Conservation (phyloP, 2,113 vertebrate genomes). For the Coreoperca whiteheadi region DNA sequence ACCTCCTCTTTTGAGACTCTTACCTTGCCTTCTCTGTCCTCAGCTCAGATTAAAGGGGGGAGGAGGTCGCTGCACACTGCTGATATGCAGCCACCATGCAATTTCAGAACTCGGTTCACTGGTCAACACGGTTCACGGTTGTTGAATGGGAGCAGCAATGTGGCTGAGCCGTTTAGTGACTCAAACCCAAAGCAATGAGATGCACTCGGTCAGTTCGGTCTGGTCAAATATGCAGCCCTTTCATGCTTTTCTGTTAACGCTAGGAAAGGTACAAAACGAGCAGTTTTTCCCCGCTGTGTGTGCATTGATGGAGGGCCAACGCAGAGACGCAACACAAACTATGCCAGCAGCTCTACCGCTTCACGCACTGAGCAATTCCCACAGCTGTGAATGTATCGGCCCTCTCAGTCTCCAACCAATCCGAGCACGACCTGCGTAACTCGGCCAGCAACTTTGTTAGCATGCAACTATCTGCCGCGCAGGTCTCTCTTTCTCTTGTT, state of each 20-base stretch:
- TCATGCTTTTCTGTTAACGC: not conserved
- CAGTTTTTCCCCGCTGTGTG: conserved; percentile 7
- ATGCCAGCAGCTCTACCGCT: conserved; percentile 62
- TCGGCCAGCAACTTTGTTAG: conserved; percentile 37
- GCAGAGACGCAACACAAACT: conserved; percentile 38
- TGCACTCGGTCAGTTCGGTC: not conserved
- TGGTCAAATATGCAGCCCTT: conserved; percentile 55
- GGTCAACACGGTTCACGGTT: conserved; percentile 5
- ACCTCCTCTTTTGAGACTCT: conserved; percentile 26
- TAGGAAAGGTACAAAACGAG: conserved; percentile 5
- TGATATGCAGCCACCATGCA: conserved; percentile 9
- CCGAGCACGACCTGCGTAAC: conserved; percentile 59
- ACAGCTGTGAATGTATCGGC: conserved; percentile 71
- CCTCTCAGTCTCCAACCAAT: conserved; percentile 45
- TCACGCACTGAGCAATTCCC: conserved; percentile 41
- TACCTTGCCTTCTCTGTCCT: conserved; percentile 31
- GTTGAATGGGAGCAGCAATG: not conserved
- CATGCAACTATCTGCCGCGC: conserved; percentile 51
- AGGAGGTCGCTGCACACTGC: conserved; percentile 12
- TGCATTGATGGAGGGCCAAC: conserved; percentile 41
- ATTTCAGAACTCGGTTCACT: conserved; percentile 16
- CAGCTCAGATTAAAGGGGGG: conserved; percentile 15
- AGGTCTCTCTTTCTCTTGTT: conserved; percentile 58
- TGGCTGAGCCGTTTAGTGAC: conserved; percentile 62
- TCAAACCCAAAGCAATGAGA: conserved; percentile 46